A percentile compares a stretch with the other conserved stretches of the same genome.
Conservation (phyloP, 2,113 vertebrate species). For the Nycticorax nycticorax region DNA sequence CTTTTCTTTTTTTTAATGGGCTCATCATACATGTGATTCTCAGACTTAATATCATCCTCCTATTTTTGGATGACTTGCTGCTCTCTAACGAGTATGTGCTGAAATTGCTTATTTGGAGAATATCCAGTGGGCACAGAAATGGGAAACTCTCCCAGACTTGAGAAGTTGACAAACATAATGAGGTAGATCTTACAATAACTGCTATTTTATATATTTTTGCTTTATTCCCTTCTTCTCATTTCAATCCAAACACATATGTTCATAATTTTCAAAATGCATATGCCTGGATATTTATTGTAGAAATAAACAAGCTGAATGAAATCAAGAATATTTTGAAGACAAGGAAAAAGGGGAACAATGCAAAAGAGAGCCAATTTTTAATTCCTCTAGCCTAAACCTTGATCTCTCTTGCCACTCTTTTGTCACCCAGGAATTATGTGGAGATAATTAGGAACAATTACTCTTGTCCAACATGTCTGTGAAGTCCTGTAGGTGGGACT, state of each 20-base stretch:
- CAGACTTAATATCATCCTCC: background rate
- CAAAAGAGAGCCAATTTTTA: background rate
- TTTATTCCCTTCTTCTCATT: constrained; percentile 35
- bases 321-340: constrained; percentile 20
- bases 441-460: background rate
- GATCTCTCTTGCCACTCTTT: background rate
- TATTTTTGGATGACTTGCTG: constrained; percentile 30
- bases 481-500: background rate
- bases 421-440: background rate
- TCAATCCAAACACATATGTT: constrained; percentile 67
- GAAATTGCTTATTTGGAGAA: constrained; percentile 41
- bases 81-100: background rate
- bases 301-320: constrained; percentile 54
- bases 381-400: background rate
- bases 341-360: background rate
- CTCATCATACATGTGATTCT: background rate
- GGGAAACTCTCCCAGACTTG: constrained; percentile 52
- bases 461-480: background rate
- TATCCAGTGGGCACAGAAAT: constrained; percentile 44
- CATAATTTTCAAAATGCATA: constrained; percentile 54
- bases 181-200: constrained; percentile 42
- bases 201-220: constrained; percentile 31
- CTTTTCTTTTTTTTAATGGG: background rate
- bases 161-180: constrained; percentile 37
- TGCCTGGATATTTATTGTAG: constrained; percentile 47